A percentile compares a stretch with the other conserved stretches of the same genome.
Conservation (phyloP, 2,113 vertebrate species). For the Scatophagus argus region DNA sequence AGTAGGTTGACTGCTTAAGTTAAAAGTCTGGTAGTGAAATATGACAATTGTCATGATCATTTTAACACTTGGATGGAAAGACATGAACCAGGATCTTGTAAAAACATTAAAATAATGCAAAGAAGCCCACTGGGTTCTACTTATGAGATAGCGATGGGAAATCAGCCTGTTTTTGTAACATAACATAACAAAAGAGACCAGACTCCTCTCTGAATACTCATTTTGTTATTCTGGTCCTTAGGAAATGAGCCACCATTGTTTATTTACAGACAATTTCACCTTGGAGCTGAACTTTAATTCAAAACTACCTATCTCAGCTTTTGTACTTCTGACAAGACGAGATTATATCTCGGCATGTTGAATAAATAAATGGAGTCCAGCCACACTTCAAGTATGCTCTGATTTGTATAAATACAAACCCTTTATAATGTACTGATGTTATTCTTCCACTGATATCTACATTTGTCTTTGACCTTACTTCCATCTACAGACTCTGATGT, state of each 20-base stretch:
- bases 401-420: conserved; percentile 3
- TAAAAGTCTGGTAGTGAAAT: not conserved
- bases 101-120: not conserved
- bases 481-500: conserved; percentile 79
- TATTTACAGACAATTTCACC: not conserved
- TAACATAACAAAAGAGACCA: not conserved
- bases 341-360: conserved; percentile 8
- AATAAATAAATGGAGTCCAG: conserved; percentile 18
- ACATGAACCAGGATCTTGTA: not conserved
- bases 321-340: conserved; percentile 4
- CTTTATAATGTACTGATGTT: not conserved
- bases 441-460: conserved; percentile 23
- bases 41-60: not conserved
- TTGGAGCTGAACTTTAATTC: conserved; percentile 18
- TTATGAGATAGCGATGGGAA: not conserved
- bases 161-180: not conserved
- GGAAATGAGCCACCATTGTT: conserved; percentile 17
- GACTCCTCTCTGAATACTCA: not conserved
- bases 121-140: not conserved
- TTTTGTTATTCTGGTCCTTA: conserved; percentile 5
- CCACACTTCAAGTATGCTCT: not conserved
- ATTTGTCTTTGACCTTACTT: conserved; percentile 33
- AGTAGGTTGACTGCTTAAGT: no score
- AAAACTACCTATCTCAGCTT: not conserved
- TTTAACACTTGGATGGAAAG: not conserved